Evolutionary conservation across 1,140 invertebrate species (phyloP).

Genomic region (Drosophila sechellia): DNA sequence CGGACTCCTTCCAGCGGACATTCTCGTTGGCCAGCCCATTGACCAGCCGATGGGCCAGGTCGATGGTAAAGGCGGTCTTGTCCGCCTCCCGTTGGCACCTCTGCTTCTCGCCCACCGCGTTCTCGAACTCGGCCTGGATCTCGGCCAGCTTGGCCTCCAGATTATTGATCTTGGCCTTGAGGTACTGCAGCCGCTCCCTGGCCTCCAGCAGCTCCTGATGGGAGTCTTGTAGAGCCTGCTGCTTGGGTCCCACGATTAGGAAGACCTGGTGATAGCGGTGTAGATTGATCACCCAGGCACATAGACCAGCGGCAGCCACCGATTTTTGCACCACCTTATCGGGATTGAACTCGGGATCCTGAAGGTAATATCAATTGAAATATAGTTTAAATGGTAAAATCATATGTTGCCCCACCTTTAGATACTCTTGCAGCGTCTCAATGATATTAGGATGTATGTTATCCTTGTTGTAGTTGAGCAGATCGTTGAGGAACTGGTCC

Average conservation of each 20-base stretch:
- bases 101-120: constrained; percentile 93
- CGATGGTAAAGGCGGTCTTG: constrained; percentile 92
- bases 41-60: constrained; percentile 96
- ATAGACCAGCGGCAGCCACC: constrained; percentile 94
- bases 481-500: constrained; percentile 93
- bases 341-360: constrained; percentile 93
- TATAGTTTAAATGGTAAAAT: neutral
- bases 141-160: constrained; percentile 91
- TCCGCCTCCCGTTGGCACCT: constrained; percentile 95
- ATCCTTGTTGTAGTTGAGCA: constrained; percentile 97
- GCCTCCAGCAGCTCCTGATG: constrained; percentile 94
- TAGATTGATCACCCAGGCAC: constrained; percentile 98
- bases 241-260: constrained; percentile 96
- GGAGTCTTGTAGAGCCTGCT: constrained; percentile 91
- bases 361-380: constrained; percentile 7
- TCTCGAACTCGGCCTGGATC: constrained; percentile 93
- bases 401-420: constrained; percentile 46
- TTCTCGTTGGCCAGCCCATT: constrained; percentile 97
- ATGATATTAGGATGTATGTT: constrained; percentile 95
- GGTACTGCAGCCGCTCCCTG: constrained; percentile 93
- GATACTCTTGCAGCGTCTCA: constrained; percentile 88
- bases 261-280: constrained; percentile 96
- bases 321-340: constrained; percentile 95
- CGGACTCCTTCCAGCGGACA: constrained; percentile 87
- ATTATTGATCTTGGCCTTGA: constrained; percentile 88